Evolutionary conservation across 2,797 vertebrate genomes (phyloP).

Genomic region (Sparidentex hasta): DNA sequence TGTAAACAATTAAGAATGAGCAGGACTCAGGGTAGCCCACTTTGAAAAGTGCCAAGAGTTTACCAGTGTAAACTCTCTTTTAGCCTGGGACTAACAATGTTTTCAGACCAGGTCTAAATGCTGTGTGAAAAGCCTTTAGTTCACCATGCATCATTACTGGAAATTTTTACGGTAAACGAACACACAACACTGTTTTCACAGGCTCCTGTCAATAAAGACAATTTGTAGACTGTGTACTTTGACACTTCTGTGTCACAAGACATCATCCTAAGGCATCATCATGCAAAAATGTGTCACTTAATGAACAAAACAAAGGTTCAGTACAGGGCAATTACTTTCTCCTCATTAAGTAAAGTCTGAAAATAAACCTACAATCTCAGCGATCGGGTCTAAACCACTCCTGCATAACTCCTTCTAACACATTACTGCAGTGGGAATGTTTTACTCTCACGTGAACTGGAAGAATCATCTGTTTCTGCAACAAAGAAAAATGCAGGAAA

Average conservation of each 20-base stretch:
- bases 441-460: conserved; percentile 61
- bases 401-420: neutral
- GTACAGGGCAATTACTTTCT: neutral
- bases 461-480: conserved; percentile 62
- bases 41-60: too few relatives aligned
- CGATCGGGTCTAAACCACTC: neutral
- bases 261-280: neutral
- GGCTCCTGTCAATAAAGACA: neutral
- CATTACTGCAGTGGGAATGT: conserved; percentile 10
- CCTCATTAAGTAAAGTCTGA: neutral
- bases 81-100: too few relatives aligned
- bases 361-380: neutral
- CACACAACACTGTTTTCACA: conserved; percentile 13
- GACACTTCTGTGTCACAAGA: conserved; percentile 53
- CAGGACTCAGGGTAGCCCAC: too few relatives aligned
- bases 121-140: neutral
- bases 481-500: conserved; percentile 49
- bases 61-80: too few relatives aligned
- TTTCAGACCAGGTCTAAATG: too few relatives aligned
- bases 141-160: neutral
- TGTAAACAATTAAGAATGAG: too few relatives aligned
- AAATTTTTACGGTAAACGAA: neutral
- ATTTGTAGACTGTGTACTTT: conserved; percentile 55
- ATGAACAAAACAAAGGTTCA: neutral
- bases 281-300: conserved; percentile 11